A percentile compares a stretch with the other conserved stretches of the same genome.
phyloP scores from a whole-genome alignment of 2,888 invertebrate species.

The Halocaridina rubra region DNA sequence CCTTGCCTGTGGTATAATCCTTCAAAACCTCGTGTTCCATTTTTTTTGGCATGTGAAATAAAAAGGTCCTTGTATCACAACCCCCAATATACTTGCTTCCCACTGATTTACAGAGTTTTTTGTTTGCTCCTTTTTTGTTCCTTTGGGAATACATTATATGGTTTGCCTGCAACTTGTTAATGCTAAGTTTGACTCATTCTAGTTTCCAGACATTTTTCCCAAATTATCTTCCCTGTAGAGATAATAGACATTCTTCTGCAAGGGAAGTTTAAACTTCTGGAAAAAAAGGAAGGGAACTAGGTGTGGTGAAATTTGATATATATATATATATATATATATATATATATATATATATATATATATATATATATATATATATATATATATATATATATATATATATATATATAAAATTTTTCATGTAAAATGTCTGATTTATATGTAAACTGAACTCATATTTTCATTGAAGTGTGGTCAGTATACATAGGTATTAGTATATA shows the following conservation, averaged over 20 bases:
- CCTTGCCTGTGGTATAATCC: slow-evolving; percentile 28
- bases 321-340: no score
- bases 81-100: slow-evolving; percentile 51
- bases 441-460: no score
- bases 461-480: no score
- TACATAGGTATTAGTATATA: no score
- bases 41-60: slow-evolving; percentile 39
- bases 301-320: no score
- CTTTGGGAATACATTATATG: not conserved
- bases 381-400: not conserved
- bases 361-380: not conserved
- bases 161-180: not conserved
- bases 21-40: not conserved
- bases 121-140: slow-evolving; percentile 49
- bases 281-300: no score
- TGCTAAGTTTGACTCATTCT: not conserved
- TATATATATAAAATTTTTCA: not conserved
- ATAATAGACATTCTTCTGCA: no score
- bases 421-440: not conserved
- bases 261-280: no score
- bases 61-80: slow-evolving; percentile 29
- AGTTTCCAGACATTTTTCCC: no score
- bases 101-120: slow-evolving; percentile 34
- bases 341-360: not conserved
- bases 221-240: no score